Percentiles rank a stretch among this genome's conserved stretches.
phyloP scores from a whole-genome alignment of 2,888 invertebrate genomes.

The Heliconius erato region DNA sequence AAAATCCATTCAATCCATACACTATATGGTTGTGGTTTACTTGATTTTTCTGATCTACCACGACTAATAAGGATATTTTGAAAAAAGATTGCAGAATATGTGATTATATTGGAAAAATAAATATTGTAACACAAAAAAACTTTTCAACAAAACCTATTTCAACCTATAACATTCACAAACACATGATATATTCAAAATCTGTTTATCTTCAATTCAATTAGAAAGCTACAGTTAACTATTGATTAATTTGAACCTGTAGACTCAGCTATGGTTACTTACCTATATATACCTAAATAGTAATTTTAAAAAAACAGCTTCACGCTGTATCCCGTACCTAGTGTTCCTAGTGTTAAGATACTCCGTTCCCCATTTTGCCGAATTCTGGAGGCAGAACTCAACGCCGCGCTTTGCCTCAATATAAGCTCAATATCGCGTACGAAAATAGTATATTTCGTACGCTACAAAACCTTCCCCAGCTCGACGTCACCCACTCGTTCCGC shows the following conservation, averaged over 20 bases:
- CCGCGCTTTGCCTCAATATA: too few species aligned
- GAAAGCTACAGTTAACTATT: neutral
- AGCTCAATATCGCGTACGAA: too few species aligned
- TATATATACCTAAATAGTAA: neutral
- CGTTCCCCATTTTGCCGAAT: too few species aligned
- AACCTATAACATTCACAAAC: neutral
- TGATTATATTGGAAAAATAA: neutral
- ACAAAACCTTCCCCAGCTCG: conserved; percentile 19
- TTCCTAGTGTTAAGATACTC: too few species aligned
- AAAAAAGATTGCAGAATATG: neutral
- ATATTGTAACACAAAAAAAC: neutral
- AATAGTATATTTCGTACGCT: neutral
- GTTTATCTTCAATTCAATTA: neutral
- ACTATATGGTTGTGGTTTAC: too few species aligned
- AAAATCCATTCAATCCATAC: too few species aligned
- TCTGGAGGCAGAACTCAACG: too few species aligned
- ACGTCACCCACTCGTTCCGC: conserved; percentile 43
- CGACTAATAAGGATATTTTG: too few species aligned
- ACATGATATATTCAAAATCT: neutral
- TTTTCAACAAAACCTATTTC: neutral
- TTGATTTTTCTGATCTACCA: too few species aligned
- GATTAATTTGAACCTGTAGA: neutral
- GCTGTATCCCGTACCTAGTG: too few species aligned
- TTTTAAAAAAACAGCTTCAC: too few species aligned
- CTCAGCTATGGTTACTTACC: neutral